Conservation (phyloP, 37 sponge, comb jelly and placozoan genomes). For the Petrosia ficiformis region DNA sequence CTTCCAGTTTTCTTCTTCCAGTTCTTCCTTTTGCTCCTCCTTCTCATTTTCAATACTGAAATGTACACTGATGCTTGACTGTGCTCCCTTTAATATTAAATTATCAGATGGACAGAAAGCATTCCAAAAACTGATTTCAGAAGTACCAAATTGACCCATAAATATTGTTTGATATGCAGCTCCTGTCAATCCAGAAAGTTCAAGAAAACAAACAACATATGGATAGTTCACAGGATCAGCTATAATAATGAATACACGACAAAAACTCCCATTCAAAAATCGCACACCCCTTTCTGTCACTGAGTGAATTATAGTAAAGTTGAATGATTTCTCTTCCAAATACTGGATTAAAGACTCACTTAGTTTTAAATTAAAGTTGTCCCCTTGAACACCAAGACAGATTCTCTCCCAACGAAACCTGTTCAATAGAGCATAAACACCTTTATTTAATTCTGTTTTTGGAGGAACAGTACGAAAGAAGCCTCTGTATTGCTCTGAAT, state of each 20-base stretch:
- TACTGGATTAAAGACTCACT: conserved; percentile 6
- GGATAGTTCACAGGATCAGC: conserved; percentile 1
- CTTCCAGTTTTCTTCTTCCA: neutral
- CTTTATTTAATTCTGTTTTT: neutral
- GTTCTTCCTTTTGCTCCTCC: neutral
- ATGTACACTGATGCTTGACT: conserved; percentile 16
- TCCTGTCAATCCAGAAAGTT: conserved; percentile 4
- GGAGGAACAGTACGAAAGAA: conserved; percentile 36
- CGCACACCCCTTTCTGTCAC: neutral
- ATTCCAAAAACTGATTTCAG: neutral
- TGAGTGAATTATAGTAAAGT: neutral
- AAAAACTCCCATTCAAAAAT: neutral
- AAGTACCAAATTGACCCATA: conserved; percentile 24
- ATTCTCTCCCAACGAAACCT: conserved; percentile 25
- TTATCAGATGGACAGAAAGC: conserved; percentile 1
- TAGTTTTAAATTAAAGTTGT: neutral
- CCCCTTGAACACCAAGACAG: conserved; percentile 5
- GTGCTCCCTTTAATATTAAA: neutral
- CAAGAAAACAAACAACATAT: conserved; percentile 16
- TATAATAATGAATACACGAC: conserved; percentile 5
- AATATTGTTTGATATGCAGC: conserved; percentile 11
- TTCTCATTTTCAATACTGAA: neutral
- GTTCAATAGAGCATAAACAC: conserved; percentile 11
- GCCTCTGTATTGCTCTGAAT: neutral
- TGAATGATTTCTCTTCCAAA: neutral